Percentiles rank a stretch among this genome's conserved stretches.
Evolutionary conservation across 2,888 invertebrate genomes (phyloP).

Genomic region (Sphecodes monilicornis): DNA sequence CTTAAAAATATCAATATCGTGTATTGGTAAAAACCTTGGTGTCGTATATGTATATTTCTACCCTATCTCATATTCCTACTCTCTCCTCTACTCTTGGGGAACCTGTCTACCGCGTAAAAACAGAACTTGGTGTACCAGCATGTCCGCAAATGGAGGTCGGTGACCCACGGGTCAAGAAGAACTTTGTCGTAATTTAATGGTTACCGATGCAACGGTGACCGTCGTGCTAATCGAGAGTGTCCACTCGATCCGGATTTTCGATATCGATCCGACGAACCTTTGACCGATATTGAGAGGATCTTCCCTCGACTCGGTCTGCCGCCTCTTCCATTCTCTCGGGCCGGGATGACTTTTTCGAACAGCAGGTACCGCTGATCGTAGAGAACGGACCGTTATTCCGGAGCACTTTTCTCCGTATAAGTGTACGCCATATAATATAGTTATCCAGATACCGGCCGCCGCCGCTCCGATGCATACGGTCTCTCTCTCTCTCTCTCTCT

Average conservation of each 20-base stretch:
- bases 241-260: conserved; percentile 14
- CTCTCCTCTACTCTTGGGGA: not conserved
- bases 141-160: not conserved
- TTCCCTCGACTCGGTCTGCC: conserved; percentile 21
- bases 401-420: conserved; percentile 74
- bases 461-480: conserved; percentile 59
- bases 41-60: not conserved
- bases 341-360: conserved; percentile 71
- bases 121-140: not conserved
- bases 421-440: conserved; percentile 76
- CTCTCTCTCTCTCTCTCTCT: conserved; percentile 17
- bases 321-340: conserved; percentile 21
- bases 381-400: conserved; percentile 75
- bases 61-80: not conserved
- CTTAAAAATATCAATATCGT: too few species aligned
- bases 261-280: conserved; percentile 57
- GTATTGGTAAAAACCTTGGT: not conserved
- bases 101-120: not conserved
- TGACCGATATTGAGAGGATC: conserved; percentile 37
- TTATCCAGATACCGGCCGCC: conserved; percentile 69
- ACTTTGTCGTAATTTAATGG: conserved; percentile 8
- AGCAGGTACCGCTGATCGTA: conserved; percentile 75
- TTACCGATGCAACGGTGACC: not conserved
- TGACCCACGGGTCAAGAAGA: not conserved
- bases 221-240: conserved; percentile 7